Evolutionary conservation across 2,113 vertebrate genomes (phyloP), one percentile per base, ranked within the genome.

Genomic region (Mionectes macconnelli): DNA sequence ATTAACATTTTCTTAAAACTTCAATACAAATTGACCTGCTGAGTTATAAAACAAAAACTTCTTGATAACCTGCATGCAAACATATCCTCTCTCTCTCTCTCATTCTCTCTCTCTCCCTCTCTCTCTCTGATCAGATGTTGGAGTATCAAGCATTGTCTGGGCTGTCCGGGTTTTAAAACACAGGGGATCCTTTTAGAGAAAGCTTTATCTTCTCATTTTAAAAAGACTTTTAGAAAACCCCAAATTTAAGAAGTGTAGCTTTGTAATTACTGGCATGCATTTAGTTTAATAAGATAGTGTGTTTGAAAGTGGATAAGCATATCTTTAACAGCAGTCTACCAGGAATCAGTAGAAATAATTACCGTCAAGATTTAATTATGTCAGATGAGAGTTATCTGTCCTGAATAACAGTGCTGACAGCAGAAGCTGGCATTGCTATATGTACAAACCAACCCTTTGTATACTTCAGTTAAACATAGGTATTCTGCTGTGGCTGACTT

Each of bases 301-400:
- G 60, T 94, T 94, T 94, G 72, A 94, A 97, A 97, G 83, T 97
- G 95, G 93, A 95, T 98, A 98, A 98, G 97, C 92, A 69, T 96
- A 97, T 97, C 94, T 97, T 96, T 94, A 97, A 95, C 95, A 96
- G 86, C 79, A 92, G 96, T 96, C 96, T 96, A 96, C 97, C 74
- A 96, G 97, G 96, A 97, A 96, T 97, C 97, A 96, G 95, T 90
- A 97, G 94, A 95, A 98, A 98, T 97, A 97, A 97, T 96, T 97
- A 96, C 91, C 11, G 28, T 96, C 96, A 96, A 97, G 98, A 97
- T 98, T 98, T 98, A 98, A 98, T 98, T 98, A 98, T 96, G 96
- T 92, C 88, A 97, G 96, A 97, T 92, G 92, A 96, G 96, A 98
- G 73, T 63, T 97, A 97, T 93, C 93, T 97, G 89, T 94, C 94